phyloP scores from a whole-genome alignment of 2,113 vertebrate species.

The Zootoca vivipara region DNA sequence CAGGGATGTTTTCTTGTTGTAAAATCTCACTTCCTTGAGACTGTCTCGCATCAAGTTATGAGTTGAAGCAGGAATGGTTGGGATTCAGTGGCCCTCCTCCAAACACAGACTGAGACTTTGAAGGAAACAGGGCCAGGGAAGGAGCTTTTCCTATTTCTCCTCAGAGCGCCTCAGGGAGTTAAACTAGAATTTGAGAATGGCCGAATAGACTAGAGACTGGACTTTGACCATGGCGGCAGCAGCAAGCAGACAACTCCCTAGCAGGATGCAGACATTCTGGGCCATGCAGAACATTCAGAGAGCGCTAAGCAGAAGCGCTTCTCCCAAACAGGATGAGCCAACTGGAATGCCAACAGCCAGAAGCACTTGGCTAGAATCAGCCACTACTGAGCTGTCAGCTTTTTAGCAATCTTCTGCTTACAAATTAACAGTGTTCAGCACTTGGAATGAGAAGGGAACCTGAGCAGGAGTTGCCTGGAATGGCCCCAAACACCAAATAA shows the following conservation, averaged over 20 bases:
- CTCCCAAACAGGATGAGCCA: neutral
- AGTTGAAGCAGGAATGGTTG: neutral
- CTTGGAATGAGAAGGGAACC: neutral
- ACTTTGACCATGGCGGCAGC: neutral
- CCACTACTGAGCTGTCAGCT: neutral
- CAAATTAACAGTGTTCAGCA: neutral
- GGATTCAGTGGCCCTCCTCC: neutral
- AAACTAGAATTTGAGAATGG: neutral
- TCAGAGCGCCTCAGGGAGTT: neutral
- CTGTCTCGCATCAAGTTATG: neutral
- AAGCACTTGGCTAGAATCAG: neutral
- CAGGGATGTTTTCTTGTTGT: neutral
- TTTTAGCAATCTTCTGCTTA: rapidly evolving
- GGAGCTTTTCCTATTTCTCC: neutral
- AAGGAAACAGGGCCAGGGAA: neutral
- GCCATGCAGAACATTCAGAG: neutral
- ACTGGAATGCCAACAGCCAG: neutral
- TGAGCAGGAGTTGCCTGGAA: neutral
- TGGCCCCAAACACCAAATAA: neutral
- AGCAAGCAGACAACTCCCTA: neutral
- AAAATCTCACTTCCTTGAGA: neutral
- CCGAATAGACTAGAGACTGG: constrained; percentile 6
- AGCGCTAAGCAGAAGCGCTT: neutral
- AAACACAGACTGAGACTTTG: neutral
- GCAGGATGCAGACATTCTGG: neutral